Evolutionary conservation across 2,113 vertebrate species (phyloP).

Genomic region (Stigmatopora nigra): DNA sequence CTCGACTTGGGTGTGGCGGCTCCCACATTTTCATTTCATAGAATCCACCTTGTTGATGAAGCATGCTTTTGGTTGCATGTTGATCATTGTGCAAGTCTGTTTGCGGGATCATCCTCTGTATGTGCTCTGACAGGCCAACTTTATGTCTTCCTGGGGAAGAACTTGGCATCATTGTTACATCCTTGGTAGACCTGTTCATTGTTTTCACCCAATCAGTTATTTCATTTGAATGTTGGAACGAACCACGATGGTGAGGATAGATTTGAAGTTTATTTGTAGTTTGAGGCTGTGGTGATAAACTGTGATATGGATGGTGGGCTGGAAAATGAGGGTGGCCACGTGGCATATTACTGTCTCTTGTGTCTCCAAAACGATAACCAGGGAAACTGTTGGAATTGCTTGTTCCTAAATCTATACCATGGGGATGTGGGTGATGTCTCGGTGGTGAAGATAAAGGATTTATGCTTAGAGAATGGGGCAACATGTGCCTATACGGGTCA

Average conservation of each 20-base stretch:
- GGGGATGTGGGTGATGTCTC: conserved; percentile 62
- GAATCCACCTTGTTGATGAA: conserved; percentile 59
- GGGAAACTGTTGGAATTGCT: conserved; percentile 44
- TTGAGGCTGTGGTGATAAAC: conserved; percentile 54
- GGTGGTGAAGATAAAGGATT: conserved; percentile 63
- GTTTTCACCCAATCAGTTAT: conserved; percentile 65
- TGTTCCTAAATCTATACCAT: conserved; percentile 58
- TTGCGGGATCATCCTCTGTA: conserved; percentile 53
- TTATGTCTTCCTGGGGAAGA: conserved; percentile 59
- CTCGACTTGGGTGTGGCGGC: conserved; percentile 53
- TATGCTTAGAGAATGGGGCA: conserved; percentile 51
- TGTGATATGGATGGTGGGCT: conserved; percentile 62
- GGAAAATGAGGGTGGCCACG: conserved; percentile 53
- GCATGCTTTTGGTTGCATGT: conserved; percentile 40
- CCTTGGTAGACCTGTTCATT: conserved; percentile 61
- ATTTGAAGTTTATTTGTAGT: conserved; percentile 62
- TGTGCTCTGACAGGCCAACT: conserved; percentile 57
- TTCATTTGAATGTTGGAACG: conserved; percentile 60
- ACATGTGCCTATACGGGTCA: conserved; percentile 55
- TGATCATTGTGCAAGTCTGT: conserved; percentile 49
- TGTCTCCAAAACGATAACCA: conserved; percentile 62
- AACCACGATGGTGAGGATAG: conserved; percentile 57
- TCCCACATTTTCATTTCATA: conserved; percentile 72
- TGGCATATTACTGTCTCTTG: conserved; percentile 55
- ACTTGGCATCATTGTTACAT: conserved; percentile 56